A percentile compares a stretch with the other conserved stretches of the same genome.
These are phyloP conservation scores for Galeruca laticollis DNA, from an alignment of 2,888 invertebrate species.

Conservation along the genomic window DNA sequence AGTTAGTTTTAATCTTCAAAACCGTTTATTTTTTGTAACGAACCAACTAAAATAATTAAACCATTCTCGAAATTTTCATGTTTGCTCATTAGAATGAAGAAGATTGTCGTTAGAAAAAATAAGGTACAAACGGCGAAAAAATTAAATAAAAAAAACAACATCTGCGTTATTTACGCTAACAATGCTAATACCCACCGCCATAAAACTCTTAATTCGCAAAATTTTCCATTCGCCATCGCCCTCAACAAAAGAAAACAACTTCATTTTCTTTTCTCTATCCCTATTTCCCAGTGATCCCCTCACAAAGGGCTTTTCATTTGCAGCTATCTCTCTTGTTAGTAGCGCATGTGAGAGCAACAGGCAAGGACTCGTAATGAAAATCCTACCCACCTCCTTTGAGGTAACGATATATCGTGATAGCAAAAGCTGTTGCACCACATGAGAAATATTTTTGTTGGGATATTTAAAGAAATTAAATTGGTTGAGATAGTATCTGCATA, in stretches of 20 bases:
- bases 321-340: constrained; percentile 48
- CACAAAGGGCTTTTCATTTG: constrained; percentile 26
- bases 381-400: neutral
- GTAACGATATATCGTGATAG: neutral
- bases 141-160: constrained; percentile 10
- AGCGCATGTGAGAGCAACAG: constrained; percentile 54
- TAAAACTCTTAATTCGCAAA: constrained; percentile 31
- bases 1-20: too few relatives aligned
- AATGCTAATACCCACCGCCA: constrained; percentile 22
- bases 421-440: too few relatives aligned
- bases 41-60: too few relatives aligned
- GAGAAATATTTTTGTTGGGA: too few relatives aligned
- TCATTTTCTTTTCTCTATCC: constrained; percentile 28
- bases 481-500: too few relatives aligned
- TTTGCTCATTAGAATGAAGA: too few relatives aligned
- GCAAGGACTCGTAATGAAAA: constrained; percentile 36
- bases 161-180: constrained; percentile 18
- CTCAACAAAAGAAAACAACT: constrained; percentile 34
- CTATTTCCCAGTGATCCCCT: constrained; percentile 30
- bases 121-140: neutral
- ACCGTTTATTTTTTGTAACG: too few relatives aligned
- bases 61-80: too few relatives aligned
- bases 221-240: constrained; percentile 27
- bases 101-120: neutral
- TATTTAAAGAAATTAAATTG: too few relatives aligned